Percentiles rank a stretch among this genome's conserved stretches.
Conservation (phyloP, 2,113 vertebrate genomes). For the Psilopsiagon aymara region DNA sequence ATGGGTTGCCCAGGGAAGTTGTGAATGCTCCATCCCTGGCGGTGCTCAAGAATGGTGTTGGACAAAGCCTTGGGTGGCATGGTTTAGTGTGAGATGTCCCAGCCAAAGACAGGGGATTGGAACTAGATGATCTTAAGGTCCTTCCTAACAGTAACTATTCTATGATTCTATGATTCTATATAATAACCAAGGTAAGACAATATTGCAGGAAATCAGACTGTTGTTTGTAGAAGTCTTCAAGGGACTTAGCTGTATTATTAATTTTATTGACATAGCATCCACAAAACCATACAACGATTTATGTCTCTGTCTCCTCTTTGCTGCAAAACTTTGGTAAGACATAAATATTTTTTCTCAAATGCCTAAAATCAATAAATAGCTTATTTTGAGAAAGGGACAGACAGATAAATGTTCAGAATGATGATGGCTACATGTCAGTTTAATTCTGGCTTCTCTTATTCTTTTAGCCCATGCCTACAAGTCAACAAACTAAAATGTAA, state of each 20-base stretch:
- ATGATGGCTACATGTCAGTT: background rate
- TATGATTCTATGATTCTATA: background rate
- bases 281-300: background rate
- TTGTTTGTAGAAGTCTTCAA: background rate
- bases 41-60: too few relatives aligned
- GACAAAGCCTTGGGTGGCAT: too few relatives aligned
- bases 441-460: background rate
- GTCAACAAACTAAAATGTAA: background rate
- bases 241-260: background rate
- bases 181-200: background rate
- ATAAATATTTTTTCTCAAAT: background rate
- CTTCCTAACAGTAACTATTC: too few relatives aligned
- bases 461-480: background rate
- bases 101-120: too few relatives aligned
- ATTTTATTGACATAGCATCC: background rate
- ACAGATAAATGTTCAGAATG: background rate
- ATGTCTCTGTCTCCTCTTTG: background rate
- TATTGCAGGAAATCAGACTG: background rate
- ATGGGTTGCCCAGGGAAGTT: too few relatives aligned
- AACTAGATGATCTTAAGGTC: too few relatives aligned
- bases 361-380: background rate
- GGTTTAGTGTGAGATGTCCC: too few relatives aligned
- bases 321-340: background rate
- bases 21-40: too few relatives aligned
- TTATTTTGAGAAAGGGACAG: background rate